phyloP scores from a whole-genome alignment of 2,113 vertebrate species.

The Heterotilapia buettikoferi region DNA sequence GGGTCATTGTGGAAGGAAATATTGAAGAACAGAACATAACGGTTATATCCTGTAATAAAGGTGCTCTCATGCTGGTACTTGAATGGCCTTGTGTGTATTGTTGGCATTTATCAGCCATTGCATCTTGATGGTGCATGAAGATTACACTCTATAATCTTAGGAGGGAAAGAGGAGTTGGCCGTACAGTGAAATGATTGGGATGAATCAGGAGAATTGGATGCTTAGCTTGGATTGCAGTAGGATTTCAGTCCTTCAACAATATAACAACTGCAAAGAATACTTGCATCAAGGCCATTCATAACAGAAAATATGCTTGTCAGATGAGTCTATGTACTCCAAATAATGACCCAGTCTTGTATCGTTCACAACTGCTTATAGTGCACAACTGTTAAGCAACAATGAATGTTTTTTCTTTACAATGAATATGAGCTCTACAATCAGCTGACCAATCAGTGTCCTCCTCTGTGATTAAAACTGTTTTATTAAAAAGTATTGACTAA shows the following conservation, averaged over 20 bases:
- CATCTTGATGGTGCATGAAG: constrained; percentile 58
- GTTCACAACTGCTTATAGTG: neutral
- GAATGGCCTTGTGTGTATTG: constrained; percentile 47
- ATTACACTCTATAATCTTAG: constrained; percentile 59
- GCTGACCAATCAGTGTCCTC: neutral
- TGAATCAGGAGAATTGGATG: constrained; percentile 31
- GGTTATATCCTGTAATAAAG: constrained; percentile 55
- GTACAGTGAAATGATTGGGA: constrained; percentile 23
- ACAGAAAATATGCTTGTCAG: neutral
- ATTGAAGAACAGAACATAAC: constrained; percentile 39
- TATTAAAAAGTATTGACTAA: neutral
- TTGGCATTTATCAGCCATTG: constrained; percentile 58
- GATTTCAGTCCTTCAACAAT: neutral
- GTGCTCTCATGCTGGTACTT: constrained; percentile 19
- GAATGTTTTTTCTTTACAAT: neutral
- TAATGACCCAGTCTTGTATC: neutral
- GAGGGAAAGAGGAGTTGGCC: constrained; percentile 1
- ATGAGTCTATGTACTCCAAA: neutral
- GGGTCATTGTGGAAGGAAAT: constrained; percentile 56
- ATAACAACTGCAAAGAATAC: neutral
- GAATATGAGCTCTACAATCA: neutral
- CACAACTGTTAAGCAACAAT: neutral
- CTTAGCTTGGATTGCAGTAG: neutral
- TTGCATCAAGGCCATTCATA: neutral
- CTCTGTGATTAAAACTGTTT: constrained; percentile 2